phyloP scores from a whole-genome alignment of 1,140 invertebrate genomes.

The Ladona fulva region DNA sequence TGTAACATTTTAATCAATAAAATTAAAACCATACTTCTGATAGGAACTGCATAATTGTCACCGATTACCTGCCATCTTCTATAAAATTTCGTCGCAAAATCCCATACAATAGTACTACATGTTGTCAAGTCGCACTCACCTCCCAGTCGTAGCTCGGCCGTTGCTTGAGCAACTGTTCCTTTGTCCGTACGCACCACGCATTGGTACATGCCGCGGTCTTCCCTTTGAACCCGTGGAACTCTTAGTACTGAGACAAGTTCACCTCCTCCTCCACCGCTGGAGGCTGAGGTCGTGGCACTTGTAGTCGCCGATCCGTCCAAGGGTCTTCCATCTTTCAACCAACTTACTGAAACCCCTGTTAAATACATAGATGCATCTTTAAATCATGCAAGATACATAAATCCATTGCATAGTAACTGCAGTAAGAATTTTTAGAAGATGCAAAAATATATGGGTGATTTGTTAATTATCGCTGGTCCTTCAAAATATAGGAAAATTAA shows the following conservation, averaged over 20 bases:
- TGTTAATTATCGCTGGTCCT: no score
- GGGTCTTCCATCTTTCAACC: conserved; percentile 68
- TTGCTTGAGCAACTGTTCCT: conserved; percentile 67
- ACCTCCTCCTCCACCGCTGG: neutral
- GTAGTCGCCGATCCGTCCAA: conserved; percentile 40
- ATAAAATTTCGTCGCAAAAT: no score
- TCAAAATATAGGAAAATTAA: no score
- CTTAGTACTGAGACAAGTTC: conserved; percentile 42
- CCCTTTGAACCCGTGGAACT: conserved; percentile 57
- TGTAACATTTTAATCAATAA: no score
- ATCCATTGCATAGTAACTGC: no score
- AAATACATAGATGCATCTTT: neutral
- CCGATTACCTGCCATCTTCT: no score
- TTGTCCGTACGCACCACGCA: conserved; percentile 66
- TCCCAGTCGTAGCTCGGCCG: conserved; percentile 68
- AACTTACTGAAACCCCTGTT: conserved; percentile 32
- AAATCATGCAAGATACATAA: no score
- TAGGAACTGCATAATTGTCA: no score
- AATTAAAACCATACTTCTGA: no score
- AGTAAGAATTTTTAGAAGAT: no score
- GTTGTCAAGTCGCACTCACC: conserved; percentile 42
- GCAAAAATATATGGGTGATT: no score
- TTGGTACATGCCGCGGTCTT: conserved; percentile 79
- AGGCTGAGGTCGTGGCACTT: neutral
- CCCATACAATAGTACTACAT: no score